Conservation (phyloP, 2,797 vertebrate genomes). For the Sebastolobus altivelis region DNA sequence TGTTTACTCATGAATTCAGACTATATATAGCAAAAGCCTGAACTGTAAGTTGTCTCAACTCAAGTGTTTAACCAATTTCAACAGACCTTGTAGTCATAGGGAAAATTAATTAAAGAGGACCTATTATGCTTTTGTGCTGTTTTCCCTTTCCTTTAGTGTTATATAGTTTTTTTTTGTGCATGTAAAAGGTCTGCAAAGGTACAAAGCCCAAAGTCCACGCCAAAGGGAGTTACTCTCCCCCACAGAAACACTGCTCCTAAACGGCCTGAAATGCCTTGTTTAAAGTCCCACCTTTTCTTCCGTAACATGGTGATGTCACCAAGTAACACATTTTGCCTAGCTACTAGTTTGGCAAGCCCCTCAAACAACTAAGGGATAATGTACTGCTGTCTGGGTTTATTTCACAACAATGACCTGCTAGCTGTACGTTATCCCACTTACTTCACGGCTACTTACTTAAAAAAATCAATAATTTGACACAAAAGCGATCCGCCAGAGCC, state of each 20-base stretch:
- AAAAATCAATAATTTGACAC: too few species aligned
- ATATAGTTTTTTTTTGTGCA: accelerated
- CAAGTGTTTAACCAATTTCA: background rate
- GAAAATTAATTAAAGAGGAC: conserved; percentile 10
- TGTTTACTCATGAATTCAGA: background rate
- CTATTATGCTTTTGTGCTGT: background rate
- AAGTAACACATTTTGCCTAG: background rate
- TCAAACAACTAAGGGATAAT: too few species aligned
- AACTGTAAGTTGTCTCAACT: background rate
- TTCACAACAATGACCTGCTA: too few species aligned
- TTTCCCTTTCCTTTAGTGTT: background rate
- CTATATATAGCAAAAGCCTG: background rate
- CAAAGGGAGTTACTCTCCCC: background rate
- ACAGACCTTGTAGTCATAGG: background rate
- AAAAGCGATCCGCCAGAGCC: too few species aligned
- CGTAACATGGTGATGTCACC: too few species aligned
- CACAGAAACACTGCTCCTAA: background rate
- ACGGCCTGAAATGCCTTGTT: background rate
- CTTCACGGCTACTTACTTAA: too few species aligned
- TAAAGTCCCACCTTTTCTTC: background rate
- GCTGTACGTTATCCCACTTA: too few species aligned
- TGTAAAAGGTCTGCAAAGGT: background rate
- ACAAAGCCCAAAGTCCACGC: background rate
- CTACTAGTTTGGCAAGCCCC: too few species aligned
- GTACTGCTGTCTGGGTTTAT: too few species aligned